These are phyloP conservation scores for Strigamia maritima DNA, from an alignment of 2,888 invertebrate genomes.

Conservation along the genomic window DNA sequence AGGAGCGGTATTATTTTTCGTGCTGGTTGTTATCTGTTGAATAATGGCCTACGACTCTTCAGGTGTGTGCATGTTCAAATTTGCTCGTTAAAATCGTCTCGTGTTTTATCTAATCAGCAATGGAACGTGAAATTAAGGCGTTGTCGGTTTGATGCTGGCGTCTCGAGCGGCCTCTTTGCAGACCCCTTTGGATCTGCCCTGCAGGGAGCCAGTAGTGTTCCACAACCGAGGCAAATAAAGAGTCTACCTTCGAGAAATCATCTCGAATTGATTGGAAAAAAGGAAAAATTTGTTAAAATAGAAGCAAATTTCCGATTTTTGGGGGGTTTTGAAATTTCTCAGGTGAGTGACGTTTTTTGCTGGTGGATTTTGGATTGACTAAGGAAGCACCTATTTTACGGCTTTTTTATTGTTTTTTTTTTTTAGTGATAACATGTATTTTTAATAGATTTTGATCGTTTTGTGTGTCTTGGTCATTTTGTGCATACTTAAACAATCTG, in stretches of 20 bases:
- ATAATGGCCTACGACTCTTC: background rate
- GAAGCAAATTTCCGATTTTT: no score
- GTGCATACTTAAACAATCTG: background rate
- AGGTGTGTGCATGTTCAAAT: slow-evolving; percentile 1
- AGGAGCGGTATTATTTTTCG: background rate
- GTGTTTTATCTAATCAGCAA: slow-evolving; percentile 5
- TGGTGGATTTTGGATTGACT: background rate
- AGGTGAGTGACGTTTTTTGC: no score
- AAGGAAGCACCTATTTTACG: background rate
- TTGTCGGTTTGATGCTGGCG: background rate
- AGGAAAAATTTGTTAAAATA: no score
- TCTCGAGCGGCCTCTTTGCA: slow-evolving; percentile 15
- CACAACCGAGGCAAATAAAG: background rate
- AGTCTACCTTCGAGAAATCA: background rate
- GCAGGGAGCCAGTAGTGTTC: background rate
- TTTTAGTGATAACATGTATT: background rate
- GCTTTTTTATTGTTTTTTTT: background rate
- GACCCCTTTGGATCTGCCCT: background rate
- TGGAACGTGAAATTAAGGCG: slow-evolving; percentile 1
- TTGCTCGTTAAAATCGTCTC: slow-evolving; percentile 10
- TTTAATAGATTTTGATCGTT: background rate
- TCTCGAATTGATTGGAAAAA: background rate
- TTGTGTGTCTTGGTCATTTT: background rate
- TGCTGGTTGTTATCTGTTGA: background rate
- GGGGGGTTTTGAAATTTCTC: no score